phyloP scores from a whole-genome alignment of 2,113 vertebrate species.

The Colius striatus region DNA sequence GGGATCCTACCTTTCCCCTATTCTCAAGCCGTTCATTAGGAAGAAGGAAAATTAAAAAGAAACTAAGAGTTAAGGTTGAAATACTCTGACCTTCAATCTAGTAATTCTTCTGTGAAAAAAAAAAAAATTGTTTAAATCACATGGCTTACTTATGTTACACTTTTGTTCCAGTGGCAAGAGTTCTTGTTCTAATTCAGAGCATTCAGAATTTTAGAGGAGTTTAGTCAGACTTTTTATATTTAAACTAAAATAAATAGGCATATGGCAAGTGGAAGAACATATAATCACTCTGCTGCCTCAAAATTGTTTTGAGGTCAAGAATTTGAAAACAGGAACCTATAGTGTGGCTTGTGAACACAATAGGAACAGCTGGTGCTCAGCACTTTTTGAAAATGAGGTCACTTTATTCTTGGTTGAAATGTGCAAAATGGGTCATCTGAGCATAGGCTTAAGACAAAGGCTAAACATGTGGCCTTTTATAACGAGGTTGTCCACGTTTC shows the following conservation, averaged over 20 bases:
- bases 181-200: neutral
- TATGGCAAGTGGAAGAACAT: constrained; percentile 15
- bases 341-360: constrained; percentile 22
- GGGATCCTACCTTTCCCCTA: neutral
- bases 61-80: neutral
- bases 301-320: constrained; percentile 58
- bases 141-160: neutral
- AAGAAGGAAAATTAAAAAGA: neutral
- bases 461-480: constrained; percentile 15
- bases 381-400: constrained; percentile 70
- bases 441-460: constrained; percentile 63
- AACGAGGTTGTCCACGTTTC: constrained; percentile 38
- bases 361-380: constrained; percentile 65
- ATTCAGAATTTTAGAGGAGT: constrained; percentile 18
- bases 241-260: constrained; percentile 33
- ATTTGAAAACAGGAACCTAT: constrained; percentile 50
- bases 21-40: neutral
- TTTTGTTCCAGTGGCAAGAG: neutral
- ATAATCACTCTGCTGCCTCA: constrained; percentile 8
- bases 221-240: constrained; percentile 19
- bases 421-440: constrained; percentile 68
- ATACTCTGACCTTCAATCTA: neutral
- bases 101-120: neutral
- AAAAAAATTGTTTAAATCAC: neutral
- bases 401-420: constrained; percentile 70